phyloP scores from a whole-genome alignment of 2,797 vertebrate species.

The Tragopan temminckii region DNA sequence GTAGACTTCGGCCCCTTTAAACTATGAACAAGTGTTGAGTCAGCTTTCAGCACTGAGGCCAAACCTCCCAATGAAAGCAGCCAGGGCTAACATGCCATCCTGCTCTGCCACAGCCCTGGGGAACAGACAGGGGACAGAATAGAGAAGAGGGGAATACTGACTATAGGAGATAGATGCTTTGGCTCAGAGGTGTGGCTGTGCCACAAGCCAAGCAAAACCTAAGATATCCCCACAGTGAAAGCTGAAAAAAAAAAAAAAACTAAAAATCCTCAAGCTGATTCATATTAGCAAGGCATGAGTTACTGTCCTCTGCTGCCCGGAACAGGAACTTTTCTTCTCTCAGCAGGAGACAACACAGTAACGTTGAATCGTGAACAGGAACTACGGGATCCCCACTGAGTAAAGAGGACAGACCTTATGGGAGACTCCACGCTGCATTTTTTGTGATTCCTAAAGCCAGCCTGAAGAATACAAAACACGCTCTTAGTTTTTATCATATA shows the following conservation, averaged over 20 bases:
- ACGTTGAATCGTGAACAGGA: not conserved
- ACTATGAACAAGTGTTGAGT: constrained; percentile 11
- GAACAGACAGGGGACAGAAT: not conserved
- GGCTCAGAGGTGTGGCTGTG: not conserved
- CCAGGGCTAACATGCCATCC: not conserved
- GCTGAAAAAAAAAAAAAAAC: not conserved
- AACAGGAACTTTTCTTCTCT: not conserved
- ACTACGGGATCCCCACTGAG: not conserved
- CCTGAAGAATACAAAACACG: not conserved
- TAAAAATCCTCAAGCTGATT: not conserved
- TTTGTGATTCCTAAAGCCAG: not conserved
- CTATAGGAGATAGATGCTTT: not conserved
- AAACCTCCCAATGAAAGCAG: not conserved
- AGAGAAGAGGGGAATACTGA: not conserved
- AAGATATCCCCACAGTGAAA: not conserved
- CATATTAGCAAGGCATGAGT: not conserved
- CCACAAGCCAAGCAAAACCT: not conserved
- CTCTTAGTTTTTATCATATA: not conserved
- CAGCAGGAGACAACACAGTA: not conserved
- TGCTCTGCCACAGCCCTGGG: not conserved
- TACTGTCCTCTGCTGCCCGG: constrained; percentile 34
- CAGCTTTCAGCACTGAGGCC: constrained; percentile 22
- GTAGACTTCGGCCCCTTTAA: constrained; percentile 60
- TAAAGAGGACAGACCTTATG: not conserved
- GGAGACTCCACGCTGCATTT: not conserved